Percentiles rank a stretch among this genome's conserved stretches.
These are phyloP conservation scores for Lamellibrachia columna DNA, from an alignment of 2,888 invertebrate genomes.

Conservation along the genomic window DNA sequence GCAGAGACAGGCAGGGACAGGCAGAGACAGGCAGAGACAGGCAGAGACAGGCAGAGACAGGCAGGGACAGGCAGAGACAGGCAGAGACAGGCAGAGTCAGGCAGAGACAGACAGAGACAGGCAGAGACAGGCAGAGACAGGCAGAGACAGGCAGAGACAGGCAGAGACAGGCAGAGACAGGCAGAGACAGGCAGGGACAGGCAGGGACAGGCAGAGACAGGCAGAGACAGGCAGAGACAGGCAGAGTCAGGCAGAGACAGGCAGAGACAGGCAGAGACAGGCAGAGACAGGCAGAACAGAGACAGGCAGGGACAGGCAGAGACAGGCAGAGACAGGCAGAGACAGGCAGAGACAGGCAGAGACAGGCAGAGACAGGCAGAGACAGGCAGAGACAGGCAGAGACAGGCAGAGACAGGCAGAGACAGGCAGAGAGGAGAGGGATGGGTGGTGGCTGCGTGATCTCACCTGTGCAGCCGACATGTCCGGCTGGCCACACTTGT, in stretches of 20 bases:
- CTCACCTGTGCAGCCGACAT: conserved; percentile 47
- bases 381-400: conserved; percentile 23
- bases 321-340: neutral
- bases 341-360: neutral
- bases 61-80: neutral
- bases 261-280: neutral
- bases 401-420: conserved; percentile 29
- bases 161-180: too few relatives aligned
- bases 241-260: neutral
- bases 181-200: too few relatives aligned
- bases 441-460: neutral
- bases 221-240: neutral
- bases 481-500: conserved; percentile 50
- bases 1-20: neutral
- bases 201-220: neutral
- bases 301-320: neutral
- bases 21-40: neutral
- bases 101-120: conserved; percentile 30
- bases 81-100: conserved; percentile 27
- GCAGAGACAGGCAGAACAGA: neutral
- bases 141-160: too few relatives aligned
- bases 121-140: neutral
- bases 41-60: conserved; percentile 8
- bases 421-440: neutral
- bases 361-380: conserved; percentile 23